Evolutionary conservation across 1,140 invertebrate species (phyloP).

Genomic region (Lordiphosa collinella): DNA sequence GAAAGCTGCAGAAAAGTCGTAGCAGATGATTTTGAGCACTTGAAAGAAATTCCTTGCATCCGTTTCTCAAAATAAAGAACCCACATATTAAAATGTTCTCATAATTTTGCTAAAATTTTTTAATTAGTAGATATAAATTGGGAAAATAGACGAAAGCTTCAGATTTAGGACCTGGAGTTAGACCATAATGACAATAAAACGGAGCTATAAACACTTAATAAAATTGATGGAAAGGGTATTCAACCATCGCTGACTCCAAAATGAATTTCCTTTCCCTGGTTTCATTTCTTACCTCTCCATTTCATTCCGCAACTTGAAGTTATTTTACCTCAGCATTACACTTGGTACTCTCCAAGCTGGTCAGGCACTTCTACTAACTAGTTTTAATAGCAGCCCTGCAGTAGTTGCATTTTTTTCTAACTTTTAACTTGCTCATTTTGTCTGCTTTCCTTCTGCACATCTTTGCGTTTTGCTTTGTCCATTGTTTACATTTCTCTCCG

Average conservation of each 20-base stretch:
- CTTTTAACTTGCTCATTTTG: conserved; percentile 33
- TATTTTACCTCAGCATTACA: conserved; percentile 2
- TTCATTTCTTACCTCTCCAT: neutral
- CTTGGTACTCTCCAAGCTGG: neutral
- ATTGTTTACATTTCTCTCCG: conserved; percentile 65
- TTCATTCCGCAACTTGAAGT: conserved; percentile 1
- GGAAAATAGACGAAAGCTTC: too few species aligned
- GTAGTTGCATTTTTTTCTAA: conserved; percentile 37
- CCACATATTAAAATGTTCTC: too few species aligned
- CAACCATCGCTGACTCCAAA: neutral
- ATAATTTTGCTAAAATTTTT: too few species aligned
- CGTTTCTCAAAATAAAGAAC: too few species aligned
- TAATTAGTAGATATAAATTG: too few species aligned
- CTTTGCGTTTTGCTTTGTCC: conserved; percentile 27
- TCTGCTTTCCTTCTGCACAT: conserved; percentile 29
- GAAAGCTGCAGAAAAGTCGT: too few species aligned
- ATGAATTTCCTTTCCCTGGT: neutral
- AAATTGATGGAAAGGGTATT: neutral
- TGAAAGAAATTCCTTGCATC: too few species aligned
- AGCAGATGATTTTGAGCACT: too few species aligned
- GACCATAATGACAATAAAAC: too few species aligned
- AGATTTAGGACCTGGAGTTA: too few species aligned
- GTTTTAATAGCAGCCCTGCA: conserved; percentile 5
- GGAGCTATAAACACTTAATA: too few species aligned
- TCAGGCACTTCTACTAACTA: conserved; percentile 5